Percentiles rank a stretch among this genome's conserved stretches.
Evolutionary conservation across 2,888 invertebrate species (phyloP).

Genomic region (Caenorhabditis macrosperma): DNA sequence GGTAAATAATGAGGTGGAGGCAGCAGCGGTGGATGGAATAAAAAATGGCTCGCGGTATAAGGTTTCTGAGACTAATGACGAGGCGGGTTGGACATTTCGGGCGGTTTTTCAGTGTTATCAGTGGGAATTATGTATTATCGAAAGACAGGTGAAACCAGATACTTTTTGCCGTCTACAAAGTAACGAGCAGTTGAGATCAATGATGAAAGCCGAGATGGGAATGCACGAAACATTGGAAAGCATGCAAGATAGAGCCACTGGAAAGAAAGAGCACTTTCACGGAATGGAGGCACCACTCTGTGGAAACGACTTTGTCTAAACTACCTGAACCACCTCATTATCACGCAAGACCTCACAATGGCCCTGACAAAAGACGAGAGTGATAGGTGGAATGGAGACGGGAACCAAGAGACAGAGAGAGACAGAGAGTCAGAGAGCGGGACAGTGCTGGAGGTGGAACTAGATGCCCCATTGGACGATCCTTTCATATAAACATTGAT

Average conservation of each 20-base stretch:
- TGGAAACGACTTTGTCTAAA: not conserved
- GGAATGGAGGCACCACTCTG: no score
- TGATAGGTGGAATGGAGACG: no score
- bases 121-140: no score
- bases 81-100: not conserved
- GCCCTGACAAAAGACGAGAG: not conserved
- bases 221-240: no score
- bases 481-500: constrained; percentile 27
- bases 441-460: not conserved
- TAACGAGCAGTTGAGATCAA: no score
- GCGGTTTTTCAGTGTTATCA: not conserved
- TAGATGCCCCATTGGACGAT: constrained; percentile 3
- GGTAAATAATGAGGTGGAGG: constrained; percentile 6
- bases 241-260: no score
- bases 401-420: no score
- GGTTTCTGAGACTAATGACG: not conserved
- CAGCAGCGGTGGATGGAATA: not conserved
- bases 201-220: no score
- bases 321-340: not conserved
- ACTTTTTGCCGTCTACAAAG: no score
- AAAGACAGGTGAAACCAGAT: not conserved
- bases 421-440: not conserved
- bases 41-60: not conserved
- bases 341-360: not conserved
- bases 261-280: not conserved